Conservation (phyloP, 2,797 vertebrate genomes). For the Pseudochaenichthys georgianus region DNA sequence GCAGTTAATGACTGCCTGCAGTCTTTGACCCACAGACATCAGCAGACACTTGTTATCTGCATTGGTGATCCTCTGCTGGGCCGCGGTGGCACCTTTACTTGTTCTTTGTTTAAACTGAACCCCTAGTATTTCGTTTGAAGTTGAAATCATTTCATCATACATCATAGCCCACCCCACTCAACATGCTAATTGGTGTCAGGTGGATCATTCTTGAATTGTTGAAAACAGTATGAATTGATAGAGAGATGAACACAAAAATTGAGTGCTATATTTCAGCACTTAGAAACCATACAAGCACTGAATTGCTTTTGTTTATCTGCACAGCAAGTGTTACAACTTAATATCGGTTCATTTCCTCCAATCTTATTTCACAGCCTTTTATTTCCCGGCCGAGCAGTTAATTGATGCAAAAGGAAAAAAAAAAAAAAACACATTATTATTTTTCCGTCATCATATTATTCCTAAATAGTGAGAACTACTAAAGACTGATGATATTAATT, state of each 20-base stretch:
- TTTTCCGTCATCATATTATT: constrained; percentile 44
- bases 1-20: neutral
- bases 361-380: constrained; percentile 68
- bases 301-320: constrained; percentile 48
- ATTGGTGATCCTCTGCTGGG: neutral
- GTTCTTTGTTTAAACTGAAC: constrained; percentile 1
- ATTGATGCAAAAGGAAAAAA: constrained; percentile 60
- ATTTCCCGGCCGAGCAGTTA: constrained; percentile 67
- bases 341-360: constrained; percentile 64
- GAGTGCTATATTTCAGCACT: neutral
- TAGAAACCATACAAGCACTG: neutral
- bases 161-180: neutral
- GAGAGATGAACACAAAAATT: constrained; percentile 6
- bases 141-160: constrained; percentile 5
- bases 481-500: neutral
- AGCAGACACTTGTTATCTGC: neutral
- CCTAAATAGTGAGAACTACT: constrained; percentile 31
- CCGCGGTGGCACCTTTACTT: neutral
- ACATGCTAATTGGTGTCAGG: neutral
- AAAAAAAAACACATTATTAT: constrained; percentile 31
- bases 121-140: constrained; percentile 12
- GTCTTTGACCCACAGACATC: constrained; percentile 2
- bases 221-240: neutral
- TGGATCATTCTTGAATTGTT: constrained; percentile 6
- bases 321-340: constrained; percentile 53